Conservation (phyloP, 2,113 vertebrate genomes). For the Bujurquina vittata region DNA sequence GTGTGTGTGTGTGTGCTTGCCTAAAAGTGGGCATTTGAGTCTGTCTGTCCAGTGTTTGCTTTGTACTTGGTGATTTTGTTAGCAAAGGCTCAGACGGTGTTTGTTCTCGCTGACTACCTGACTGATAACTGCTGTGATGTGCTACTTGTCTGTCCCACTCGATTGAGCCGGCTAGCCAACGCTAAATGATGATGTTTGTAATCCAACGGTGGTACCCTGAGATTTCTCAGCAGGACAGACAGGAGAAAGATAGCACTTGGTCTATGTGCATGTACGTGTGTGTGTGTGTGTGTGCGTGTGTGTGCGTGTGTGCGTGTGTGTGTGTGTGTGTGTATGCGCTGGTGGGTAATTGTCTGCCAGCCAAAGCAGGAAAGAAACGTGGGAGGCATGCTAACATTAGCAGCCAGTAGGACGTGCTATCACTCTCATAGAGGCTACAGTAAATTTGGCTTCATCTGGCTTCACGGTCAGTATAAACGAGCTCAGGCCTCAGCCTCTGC, state of each 20-base stretch:
- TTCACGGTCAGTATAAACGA: slow-evolving; percentile 28
- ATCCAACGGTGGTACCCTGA: slow-evolving; percentile 55
- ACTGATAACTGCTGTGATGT: slow-evolving; percentile 48
- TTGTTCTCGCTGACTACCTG: not conserved
- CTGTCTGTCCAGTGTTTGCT: not conserved
- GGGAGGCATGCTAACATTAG: slow-evolving; percentile 65
- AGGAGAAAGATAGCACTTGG: slow-evolving; percentile 23
- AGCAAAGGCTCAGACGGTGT: not conserved
- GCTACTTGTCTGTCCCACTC: slow-evolving; percentile 46
- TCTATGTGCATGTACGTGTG: slow-evolving; percentile 2
- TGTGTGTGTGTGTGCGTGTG: not conserved
- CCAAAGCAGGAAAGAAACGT: slow-evolving; percentile 55
- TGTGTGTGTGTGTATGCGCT: too few species aligned
- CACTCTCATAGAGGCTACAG: slow-evolving; percentile 62
- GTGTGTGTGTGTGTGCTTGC: not conserved
- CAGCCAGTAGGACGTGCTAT: slow-evolving; percentile 52
- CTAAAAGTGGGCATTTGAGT: not conserved
- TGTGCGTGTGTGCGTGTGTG: too few species aligned
- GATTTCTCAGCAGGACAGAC: slow-evolving; percentile 61
- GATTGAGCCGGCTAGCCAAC: slow-evolving; percentile 28
- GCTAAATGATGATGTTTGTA: slow-evolving; percentile 69
- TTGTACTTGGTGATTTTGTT: slow-evolving; percentile 1
- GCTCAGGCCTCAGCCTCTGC: slow-evolving; percentile 19
- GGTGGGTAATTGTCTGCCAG: slow-evolving; percentile 52
- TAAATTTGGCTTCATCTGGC: slow-evolving; percentile 65